Evolutionary conservation across 2,888 invertebrate species (phyloP).

Genomic region (Pristionchus maxplancki): DNA sequence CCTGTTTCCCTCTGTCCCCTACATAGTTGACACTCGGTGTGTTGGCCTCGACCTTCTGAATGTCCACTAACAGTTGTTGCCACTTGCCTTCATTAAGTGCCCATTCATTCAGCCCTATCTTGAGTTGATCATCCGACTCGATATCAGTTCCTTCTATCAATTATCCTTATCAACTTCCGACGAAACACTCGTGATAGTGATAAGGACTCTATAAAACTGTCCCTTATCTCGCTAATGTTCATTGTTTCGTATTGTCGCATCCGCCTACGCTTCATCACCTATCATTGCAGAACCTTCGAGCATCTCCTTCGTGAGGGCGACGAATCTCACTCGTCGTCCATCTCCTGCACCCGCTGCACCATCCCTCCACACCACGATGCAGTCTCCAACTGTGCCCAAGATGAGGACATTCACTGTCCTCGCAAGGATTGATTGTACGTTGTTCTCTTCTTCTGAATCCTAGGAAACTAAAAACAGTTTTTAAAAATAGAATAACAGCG

Average conservation of each 20-base stretch:
- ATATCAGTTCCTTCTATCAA: neutral
- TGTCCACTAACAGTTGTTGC: neutral
- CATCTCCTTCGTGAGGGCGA: neutral
- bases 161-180: conserved; percentile 34
- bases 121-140: neutral
- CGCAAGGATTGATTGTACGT: neutral
- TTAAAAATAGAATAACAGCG: no score
- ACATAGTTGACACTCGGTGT: neutral
- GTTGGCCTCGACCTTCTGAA: neutral
- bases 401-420: neutral
- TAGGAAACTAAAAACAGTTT: no score
- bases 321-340: conserved; percentile 16
- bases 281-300: neutral
- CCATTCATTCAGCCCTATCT: neutral
- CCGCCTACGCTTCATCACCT: neutral
- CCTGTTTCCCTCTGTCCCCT: neutral
- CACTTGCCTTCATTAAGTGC: neutral
- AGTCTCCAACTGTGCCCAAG: neutral
- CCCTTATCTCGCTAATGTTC: neutral
- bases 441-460: neutral
- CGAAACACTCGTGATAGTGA: conserved; percentile 1
- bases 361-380: conserved; percentile 33
- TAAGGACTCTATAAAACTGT: conserved; percentile 5
- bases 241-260: neutral
- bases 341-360: neutral